Evolutionary conservation across 2,797 vertebrate genomes (phyloP), one percentile per base, ranked within the genome.

Genomic region (Anguilla obscura): DNA sequence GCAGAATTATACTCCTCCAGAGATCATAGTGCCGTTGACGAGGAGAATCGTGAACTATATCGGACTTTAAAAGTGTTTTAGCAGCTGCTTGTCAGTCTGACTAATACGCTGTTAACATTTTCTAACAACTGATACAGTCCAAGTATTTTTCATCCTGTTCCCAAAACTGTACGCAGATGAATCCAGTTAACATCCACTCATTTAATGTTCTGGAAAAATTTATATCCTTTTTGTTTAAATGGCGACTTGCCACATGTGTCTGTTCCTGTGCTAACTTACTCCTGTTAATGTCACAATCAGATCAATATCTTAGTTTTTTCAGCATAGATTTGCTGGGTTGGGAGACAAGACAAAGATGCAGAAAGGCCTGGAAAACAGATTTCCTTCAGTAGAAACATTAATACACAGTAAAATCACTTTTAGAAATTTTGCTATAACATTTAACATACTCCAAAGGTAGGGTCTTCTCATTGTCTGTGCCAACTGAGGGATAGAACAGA

Each of bases 1-100:
- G 93, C 90, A 84, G 91, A 18, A 91, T 94, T 94, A 96, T 93
- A 94, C 92, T 93, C 92, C 95, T 94, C 92, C n/a, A 71, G 93
- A 93, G 94, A 91, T 40, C 52, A 87, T 63, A 88, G 89, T 91
- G 89, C 92, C 93, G 91, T 92, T 91, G 91, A 92, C 90, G 90
- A 93, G 52, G 88, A 88, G 88, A 92, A 92, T 93, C 91, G 92
- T 92, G 93, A 94, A 94, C 91, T 90, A 90, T 21, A 85, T 90
- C 2, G 33, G 71, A 88, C 92, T 89, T 91, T 92, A 87, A 93
- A 93, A 95, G 92, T 91, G 89, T 90, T 94, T 89, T 74, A 94
- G 93, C 96, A 96, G 94, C 94, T 96, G 95, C 93, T 91, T 88
- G 12, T 24, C 90, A 91, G 87, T 89, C 87, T 92, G 93, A 93